Percentiles rank a stretch among this genome's conserved stretches.
phyloP scores from a whole-genome alignment of 92 coral and sea anemone genomes.

The Epizoanthus illoricatus region DNA sequence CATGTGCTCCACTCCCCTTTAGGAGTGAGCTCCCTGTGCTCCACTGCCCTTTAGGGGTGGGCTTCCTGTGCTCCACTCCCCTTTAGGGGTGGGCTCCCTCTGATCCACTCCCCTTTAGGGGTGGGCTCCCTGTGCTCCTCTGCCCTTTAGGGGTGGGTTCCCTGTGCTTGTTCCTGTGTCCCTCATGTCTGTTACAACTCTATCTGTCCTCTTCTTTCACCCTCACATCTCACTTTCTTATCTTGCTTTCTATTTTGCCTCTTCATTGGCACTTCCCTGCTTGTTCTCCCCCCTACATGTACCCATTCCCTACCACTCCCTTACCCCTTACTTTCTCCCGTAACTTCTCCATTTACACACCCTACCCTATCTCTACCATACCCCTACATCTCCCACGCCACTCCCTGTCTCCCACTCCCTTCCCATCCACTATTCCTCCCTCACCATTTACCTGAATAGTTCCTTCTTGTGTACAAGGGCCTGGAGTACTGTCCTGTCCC shows the following conservation, averaged over 20 bases:
- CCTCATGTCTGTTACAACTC: not conserved
- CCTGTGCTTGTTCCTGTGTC: not conserved
- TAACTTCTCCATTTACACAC: not conserved
- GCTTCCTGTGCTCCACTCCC: too few species aligned
- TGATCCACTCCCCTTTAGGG: too few species aligned
- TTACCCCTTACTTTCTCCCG: not conserved
- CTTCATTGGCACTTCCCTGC: not conserved
- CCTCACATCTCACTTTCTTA: not conserved
- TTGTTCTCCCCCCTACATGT: not conserved
- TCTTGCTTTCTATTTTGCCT: not conserved
- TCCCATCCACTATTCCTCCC: not conserved
- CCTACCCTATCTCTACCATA: not conserved
- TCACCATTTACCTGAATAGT: constrained; percentile 18
- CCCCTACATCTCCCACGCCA: not conserved
- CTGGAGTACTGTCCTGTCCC: too few species aligned
- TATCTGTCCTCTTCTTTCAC: not conserved
- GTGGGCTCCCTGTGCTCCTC: too few species aligned
- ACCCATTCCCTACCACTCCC: not conserved
- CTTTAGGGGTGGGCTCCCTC: too few species aligned
- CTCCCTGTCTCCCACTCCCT: not conserved
- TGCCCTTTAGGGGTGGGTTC: too few species aligned
- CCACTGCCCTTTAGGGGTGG: too few species aligned
- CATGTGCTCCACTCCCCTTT: too few species aligned
- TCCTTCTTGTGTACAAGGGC: not conserved
- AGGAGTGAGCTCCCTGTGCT: too few species aligned